Evolutionary conservation across 2,888 invertebrate species (phyloP), one percentile per base, ranked within the genome.

Genomic region (Alcis repandata): DNA sequence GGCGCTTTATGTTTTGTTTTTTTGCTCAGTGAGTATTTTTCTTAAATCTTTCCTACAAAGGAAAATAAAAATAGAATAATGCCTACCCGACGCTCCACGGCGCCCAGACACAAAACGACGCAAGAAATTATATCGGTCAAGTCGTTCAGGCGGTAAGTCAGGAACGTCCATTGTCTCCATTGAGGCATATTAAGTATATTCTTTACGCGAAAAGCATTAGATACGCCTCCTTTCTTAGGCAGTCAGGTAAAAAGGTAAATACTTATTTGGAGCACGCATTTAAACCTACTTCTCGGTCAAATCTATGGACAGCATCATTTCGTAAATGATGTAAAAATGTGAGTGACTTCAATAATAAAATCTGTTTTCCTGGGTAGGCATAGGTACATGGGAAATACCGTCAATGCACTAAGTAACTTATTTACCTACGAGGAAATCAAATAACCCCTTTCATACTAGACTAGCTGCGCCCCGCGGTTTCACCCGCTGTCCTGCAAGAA

Each of bases 281-380:
- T 36, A 48, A 46, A 53, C 63, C 62, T 59, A 60, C 60, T 66
- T 69, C 17, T 59, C 40, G 59, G 10, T 46, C 11, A 45, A 64
- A 59, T 46, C n/a, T 20, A 20, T 8, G 6, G n/a, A 38, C 13
- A 11, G n/a, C n/a, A n/a, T n/a, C n/a, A n/a, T 40, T n/a, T 20
- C 3, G 6, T n/a, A 32, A 13, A n/a, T 32, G 19, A 32, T 22
- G 11, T 1, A 22, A 38, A 62, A 17, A n/a, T n/a, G n/a, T n/a
- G n/a, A n/a, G n/a, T n/a, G 11, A 56, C 19, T 9, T 38, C 15
- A 43, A 43, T 56, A 6, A 45, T 52, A 38, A 13, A 32, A 33
- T 45, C 41, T 48, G 27, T 63, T 63, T 63, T 63, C 59, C 63
- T 63, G 40, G 20, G 13, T 46, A 33, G 17, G 11, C 38, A 19